A percentile compares a stretch with the other conserved stretches of the same genome.
These are phyloP conservation scores for Idaea biselata DNA, from an alignment of 2,888 invertebrate species.

Conservation along the genomic window DNA sequence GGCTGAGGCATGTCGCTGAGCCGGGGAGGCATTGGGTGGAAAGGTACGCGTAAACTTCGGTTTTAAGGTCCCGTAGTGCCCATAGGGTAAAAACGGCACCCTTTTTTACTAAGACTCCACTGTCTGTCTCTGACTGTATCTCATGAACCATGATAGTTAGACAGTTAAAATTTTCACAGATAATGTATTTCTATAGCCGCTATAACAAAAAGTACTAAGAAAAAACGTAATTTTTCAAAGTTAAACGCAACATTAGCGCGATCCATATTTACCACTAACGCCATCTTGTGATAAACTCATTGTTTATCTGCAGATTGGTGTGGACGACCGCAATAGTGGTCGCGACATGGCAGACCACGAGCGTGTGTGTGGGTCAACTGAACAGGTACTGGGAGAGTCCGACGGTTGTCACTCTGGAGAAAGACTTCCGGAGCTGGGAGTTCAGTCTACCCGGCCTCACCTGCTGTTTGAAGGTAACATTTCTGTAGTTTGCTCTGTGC, in stretches of 20 bases:
- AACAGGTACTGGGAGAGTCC: constrained; percentile 81
- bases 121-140: no score
- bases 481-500: no score
- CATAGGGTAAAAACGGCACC: no score
- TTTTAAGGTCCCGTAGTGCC: not conserved
- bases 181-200: no score
- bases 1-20: constrained; percentile 68
- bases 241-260: no score
- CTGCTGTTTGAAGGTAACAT: constrained; percentile 70
- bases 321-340: constrained; percentile 58
- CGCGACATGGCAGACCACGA: constrained; percentile 65
- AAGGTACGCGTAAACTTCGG: constrained; percentile 50
- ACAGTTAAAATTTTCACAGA: no score
- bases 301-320: constrained; percentile 48
- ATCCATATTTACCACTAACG: not conserved
- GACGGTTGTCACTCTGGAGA: constrained; percentile 83
- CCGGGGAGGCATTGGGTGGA: constrained; percentile 68
- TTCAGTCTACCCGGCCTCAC: constrained; percentile 81
- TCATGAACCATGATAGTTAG: no score
- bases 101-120: not conserved
- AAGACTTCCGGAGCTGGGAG: constrained; percentile 82
- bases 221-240: no score
- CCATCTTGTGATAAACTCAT: no score
- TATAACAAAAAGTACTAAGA: no score
- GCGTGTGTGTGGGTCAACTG: constrained; percentile 76